A percentile compares a stretch with the other conserved stretches of the same genome.
Conservation (phyloP, 1,140 invertebrate genomes). For the Panagrolaimus sp. region DNA sequence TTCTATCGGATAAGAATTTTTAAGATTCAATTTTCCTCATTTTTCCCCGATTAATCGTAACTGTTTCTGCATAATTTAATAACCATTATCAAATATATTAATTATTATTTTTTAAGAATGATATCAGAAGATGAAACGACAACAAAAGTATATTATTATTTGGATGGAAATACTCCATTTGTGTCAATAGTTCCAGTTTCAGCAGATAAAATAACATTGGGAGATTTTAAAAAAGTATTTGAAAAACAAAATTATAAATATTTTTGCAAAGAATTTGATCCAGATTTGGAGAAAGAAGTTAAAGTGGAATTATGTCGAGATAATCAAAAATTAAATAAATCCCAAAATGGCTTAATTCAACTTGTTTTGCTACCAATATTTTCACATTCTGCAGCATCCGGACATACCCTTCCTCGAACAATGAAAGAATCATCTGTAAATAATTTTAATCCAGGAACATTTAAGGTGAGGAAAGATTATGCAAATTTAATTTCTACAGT, state of each 20-base stretch:
- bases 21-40: too few relatives aligned
- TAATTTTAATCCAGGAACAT: background rate
- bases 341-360: conserved; percentile 5
- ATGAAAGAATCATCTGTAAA: background rate
- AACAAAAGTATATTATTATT: conserved; percentile 36
- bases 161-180: conserved; percentile 97
- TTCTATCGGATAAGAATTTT: too few relatives aligned
- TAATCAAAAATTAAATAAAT: conserved; percentile 50
- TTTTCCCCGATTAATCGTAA: too few relatives aligned
- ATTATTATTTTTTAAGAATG: too few relatives aligned
- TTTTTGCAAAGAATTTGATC: conserved; percentile 71
- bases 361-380: background rate
- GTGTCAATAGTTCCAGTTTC: conserved; percentile 90
- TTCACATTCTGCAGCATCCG: background rate
- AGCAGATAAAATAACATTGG: conserved; percentile 85
- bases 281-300: conserved; percentile 70
- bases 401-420: background rate
- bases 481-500: background rate
- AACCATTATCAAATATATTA: too few relatives aligned
- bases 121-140: too few relatives aligned
- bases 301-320: conserved; percentile 97
- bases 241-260: conserved; percentile 77
- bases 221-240: conserved; percentile 95
- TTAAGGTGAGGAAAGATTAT: background rate
- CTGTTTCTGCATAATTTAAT: too few relatives aligned